Evolutionary conservation across 2,797 vertebrate genomes (phyloP).

Genomic region (Antennarius maculatus): DNA sequence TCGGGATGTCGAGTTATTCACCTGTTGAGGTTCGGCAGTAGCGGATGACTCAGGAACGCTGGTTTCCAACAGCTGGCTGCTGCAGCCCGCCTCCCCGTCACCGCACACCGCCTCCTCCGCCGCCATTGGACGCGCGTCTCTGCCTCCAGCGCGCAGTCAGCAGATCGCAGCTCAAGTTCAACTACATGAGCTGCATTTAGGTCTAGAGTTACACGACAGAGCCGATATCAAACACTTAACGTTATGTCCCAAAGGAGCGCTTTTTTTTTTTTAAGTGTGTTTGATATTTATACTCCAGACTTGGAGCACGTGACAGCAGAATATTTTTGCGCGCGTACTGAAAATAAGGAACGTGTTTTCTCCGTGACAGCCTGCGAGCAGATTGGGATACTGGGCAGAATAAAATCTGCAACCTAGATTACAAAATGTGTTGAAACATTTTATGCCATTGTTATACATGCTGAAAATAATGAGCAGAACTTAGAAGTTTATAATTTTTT

Average conservation of each 20-base stretch:
- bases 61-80: slow-evolving; percentile 76
- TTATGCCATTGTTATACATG: too few relatives aligned
- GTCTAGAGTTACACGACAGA: neutral
- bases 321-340: slow-evolving; percentile 1
- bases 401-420: too few relatives aligned
- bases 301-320: neutral
- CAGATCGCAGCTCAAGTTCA: slow-evolving; percentile 23
- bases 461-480: too few relatives aligned
- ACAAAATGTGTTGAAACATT: too few relatives aligned
- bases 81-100: slow-evolving; percentile 44
- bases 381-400: too few relatives aligned
- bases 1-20: slow-evolving; percentile 56
- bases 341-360: too few relatives aligned
- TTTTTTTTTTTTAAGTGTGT: neutral
- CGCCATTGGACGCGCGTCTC: slow-evolving; percentile 69
- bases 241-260: neutral
- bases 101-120: slow-evolving; percentile 60
- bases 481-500: too few relatives aligned
- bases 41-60: slow-evolving; percentile 60
- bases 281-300: neutral
- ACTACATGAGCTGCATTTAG: neutral
- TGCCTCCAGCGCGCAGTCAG: slow-evolving; percentile 44
- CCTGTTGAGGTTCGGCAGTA: slow-evolving; percentile 59
- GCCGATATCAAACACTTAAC: neutral
- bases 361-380: too few relatives aligned